Base-by-base conservation (phyloP, 2,888 invertebrate genomes). In the Mylabris sibirica region DNA sequence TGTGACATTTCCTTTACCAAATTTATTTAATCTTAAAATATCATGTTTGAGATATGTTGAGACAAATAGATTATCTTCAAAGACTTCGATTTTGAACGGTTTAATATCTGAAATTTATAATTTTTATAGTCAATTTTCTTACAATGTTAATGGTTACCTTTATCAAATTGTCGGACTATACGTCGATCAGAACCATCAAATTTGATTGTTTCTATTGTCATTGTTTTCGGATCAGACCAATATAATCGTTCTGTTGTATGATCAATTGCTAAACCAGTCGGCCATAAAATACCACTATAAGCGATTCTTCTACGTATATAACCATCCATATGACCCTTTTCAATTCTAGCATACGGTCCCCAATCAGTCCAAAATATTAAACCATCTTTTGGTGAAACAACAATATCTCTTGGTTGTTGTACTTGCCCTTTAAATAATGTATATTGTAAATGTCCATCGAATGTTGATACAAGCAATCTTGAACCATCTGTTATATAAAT, bases 191-290 rank as follows among this genome's bases (percentile, higher is more conserved):
- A 86, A 70, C 95, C 95, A 81, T 92, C 91, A 22, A 92, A 84
- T 17, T 87, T 86, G 63, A 90, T 87, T 57, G 90, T 90, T 84
- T 93, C 93, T 67, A 95, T 88, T 22, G 90, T 89, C 75, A 89
- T 89, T 74, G 90, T 89, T 83, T 94, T 93, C n/a, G 90, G 89
- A 86, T 96, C 96, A 12, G 92, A 90, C 92, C 94, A 94, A 87
- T 95, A 96, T 3, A 96, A 83, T 6, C 95, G 86, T n/a, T 87
- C 86, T 0, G 91, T 91, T 0, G 93, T 89, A 81, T 90, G 89
- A 84, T 93, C 93, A 65, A 95, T 87, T 5, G 94, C 90, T 60
- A 96, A 87, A 74, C 94, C 93, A 4, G 90, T 88, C 0, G 93
- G 93, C 88, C 93, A 93, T 14, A 91, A 88, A 70, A 92, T 86